These are phyloP conservation scores for Papilio protenor DNA, from an alignment of 2,888 invertebrate genomes.

Conservation along the genomic window DNA sequence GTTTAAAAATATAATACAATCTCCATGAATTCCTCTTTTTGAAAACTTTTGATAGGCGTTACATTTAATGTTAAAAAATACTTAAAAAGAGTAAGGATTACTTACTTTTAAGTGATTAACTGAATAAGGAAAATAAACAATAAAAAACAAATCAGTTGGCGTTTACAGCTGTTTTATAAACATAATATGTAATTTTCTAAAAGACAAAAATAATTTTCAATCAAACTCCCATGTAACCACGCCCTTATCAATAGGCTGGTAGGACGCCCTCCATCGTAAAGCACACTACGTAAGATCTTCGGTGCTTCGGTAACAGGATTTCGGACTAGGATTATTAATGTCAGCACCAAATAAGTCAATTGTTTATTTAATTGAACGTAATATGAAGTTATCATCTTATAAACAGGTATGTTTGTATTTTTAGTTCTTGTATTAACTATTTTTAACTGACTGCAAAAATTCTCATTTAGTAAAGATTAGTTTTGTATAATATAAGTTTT, in stretches of 20 bases:
- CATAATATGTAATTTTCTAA: neutral
- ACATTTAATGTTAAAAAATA: neutral
- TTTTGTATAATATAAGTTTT: too few species aligned
- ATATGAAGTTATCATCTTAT: neutral
- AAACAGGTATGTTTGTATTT: neutral
- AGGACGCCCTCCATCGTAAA: conserved; percentile 41
- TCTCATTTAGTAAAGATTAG: too few species aligned
- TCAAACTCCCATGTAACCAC: conserved; percentile 8
- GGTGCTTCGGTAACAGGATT: conserved; percentile 21
- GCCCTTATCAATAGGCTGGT: conserved; percentile 17
- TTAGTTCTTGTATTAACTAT: neutral
- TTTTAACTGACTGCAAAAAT: too few species aligned
- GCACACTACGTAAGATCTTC: conserved; percentile 26
- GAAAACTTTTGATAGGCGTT: neutral
- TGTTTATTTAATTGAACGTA: conserved; percentile 16
- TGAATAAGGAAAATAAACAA: neutral
- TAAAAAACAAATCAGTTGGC: neutral
- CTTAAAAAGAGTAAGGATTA: neutral
- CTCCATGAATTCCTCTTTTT: neutral
- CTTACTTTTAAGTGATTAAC: neutral
- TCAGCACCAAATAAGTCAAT: conserved; percentile 15
- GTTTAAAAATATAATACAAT: neutral
- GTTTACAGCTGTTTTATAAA: neutral
- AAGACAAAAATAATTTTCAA: neutral
- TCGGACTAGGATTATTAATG: conserved; percentile 30